phyloP scores from a whole-genome alignment of 2,888 invertebrate genomes.

The Prenolepis imparis region DNA sequence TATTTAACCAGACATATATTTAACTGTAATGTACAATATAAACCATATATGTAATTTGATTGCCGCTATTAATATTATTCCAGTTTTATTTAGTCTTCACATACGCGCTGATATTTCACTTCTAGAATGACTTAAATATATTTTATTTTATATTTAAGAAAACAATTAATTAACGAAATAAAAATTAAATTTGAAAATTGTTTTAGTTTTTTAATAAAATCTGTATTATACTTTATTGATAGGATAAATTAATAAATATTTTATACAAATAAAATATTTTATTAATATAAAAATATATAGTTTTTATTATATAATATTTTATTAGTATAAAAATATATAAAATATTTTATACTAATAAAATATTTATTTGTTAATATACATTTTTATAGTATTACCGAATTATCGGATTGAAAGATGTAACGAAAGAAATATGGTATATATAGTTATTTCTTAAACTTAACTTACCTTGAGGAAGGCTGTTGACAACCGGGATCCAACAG shows the following conservation, averaged over 20 bases:
- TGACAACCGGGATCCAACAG: slow-evolving; percentile 72
- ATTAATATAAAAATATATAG: not conserved
- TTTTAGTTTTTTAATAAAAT: not conserved
- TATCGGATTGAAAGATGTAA: not conserved
- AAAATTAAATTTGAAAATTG: not conserved
- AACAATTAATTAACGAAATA: not conserved
- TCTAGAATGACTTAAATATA: not conserved
- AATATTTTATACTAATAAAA: not conserved
- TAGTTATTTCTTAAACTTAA: not conserved
- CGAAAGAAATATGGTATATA: not conserved
- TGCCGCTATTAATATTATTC: not conserved
- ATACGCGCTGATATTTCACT: not conserved
- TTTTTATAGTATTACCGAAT: not conserved
- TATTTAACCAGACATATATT: not conserved
- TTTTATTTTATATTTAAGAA: not conserved
- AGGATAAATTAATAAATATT: not conserved
- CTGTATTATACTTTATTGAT: not conserved
- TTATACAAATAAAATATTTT: not conserved
- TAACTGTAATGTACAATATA: not conserved
- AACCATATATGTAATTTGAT: not conserved
- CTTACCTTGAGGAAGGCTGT: slow-evolving; percentile 80
- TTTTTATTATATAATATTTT: no score
- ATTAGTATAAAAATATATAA: not conserved
- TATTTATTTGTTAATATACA: not conserved
- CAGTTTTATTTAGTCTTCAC: not conserved